Evolutionary conservation across 2,888 invertebrate genomes (phyloP), one percentile per base, ranked within the genome.

Genomic region (Polydrusus tereticollis): DNA sequence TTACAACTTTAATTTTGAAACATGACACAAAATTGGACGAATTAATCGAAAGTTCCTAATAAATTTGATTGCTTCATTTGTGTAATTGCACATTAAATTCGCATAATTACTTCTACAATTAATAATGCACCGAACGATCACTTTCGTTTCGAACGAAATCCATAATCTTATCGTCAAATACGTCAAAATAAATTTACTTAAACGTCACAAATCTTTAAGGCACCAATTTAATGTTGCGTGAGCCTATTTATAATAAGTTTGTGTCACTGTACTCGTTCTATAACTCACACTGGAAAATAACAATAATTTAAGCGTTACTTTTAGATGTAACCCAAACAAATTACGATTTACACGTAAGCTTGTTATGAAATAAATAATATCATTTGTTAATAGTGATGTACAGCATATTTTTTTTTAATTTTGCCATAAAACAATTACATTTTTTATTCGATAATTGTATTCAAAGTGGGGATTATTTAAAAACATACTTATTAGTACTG

Each of bases 301-400:
- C 29, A 14, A 52, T 52, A 29, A 52, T 52, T 52, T 52, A 29
- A 16, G 16, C 14, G 26, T 52, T 29, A 26, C 52, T 26, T 50
- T 52, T 52, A 1, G 26, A 29, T 52, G 52, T 52, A 29, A 14
- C 29, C 52, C 14, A 26, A 26, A 52, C 52, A 29, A 52, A 52
- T 52, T 52, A 52, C 1, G n/a, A 14, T 16, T 52, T 6, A 29
- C 52, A 26, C 29, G 29, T 52, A 52, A 52, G 16, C 12, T 14
- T 29, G 16, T 52, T 52, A 52, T 52, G 26, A 16, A 52, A 52
- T 1, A 16, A 14, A 29, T 52, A 52, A 52, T 52, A 14, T 2
- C 29, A 29, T 29, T 8, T 12, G 7, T n/a, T 33, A n/a, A n/a
- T n/a, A n/a, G n/a, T n/a, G n/a, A n/a, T n/a, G n/a, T n/a, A n/a